phyloP scores from a whole-genome alignment of 2,113 vertebrate species.

The Vulpes lagopus region DNA sequence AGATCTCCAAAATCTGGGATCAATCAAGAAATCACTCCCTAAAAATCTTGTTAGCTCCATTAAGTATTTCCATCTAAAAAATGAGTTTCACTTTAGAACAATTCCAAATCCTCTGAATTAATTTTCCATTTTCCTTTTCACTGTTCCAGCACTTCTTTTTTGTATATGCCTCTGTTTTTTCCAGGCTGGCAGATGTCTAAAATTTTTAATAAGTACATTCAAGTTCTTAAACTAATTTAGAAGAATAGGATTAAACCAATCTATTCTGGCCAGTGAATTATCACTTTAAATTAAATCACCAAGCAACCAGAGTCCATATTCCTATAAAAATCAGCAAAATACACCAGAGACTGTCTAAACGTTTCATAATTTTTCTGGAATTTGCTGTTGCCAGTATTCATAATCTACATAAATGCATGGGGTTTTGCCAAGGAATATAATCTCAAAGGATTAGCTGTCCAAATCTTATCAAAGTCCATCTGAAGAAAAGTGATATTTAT shows the following conservation, averaged over 20 bases:
- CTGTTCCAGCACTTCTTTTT: slow-evolving; percentile 72
- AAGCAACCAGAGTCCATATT: slow-evolving; percentile 52
- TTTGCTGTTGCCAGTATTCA: slow-evolving; percentile 35
- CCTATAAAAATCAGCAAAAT: slow-evolving; percentile 62
- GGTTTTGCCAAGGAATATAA: slow-evolving; percentile 56
- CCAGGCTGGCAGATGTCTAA: slow-evolving; percentile 69
- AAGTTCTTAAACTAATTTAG: slow-evolving; percentile 74
- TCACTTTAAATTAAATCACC: slow-evolving; percentile 76
- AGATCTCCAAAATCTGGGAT: slow-evolving; percentile 78
- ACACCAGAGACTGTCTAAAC: slow-evolving; percentile 45
- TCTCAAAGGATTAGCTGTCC: not conserved
- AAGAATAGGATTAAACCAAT: slow-evolving; percentile 66
- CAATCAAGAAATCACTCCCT: slow-evolving; percentile 83
- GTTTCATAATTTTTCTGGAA: slow-evolving; percentile 49
- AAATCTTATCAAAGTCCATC: slow-evolving; percentile 56
- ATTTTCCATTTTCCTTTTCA: slow-evolving; percentile 81
- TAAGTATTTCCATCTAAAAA: slow-evolving; percentile 84
- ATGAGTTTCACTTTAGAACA: slow-evolving; percentile 78
- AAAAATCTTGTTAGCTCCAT: slow-evolving; percentile 81
- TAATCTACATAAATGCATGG: slow-evolving; percentile 21
- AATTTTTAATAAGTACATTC: slow-evolving; percentile 74
- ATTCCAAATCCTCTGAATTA: slow-evolving; percentile 81
- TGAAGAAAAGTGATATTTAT: not conserved
- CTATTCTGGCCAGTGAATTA: slow-evolving; percentile 65
- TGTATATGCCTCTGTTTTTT: slow-evolving; percentile 76